Evolutionary conservation across 2,888 invertebrate genomes (phyloP).

Genomic region (Oscheius myriophilus): DNA sequence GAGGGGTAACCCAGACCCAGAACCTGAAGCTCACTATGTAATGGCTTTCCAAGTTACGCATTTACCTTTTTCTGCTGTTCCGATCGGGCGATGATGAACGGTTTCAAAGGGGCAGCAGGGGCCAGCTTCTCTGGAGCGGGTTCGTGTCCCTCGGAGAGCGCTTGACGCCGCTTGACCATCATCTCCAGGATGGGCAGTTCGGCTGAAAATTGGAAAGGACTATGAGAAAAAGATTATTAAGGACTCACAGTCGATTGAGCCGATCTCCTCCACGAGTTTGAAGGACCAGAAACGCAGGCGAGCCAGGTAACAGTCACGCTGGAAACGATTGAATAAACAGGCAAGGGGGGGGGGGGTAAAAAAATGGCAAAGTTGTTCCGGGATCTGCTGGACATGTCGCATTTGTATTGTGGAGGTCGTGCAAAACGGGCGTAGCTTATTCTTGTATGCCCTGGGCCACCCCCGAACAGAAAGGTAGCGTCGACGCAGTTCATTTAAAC

Average conservation of each 20-base stretch:
- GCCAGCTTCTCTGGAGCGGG: background rate
- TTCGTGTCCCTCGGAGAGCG: constrained; percentile 5
- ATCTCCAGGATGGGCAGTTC: constrained; percentile 47
- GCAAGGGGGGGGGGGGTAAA: too few relatives aligned
- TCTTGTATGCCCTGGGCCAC: too few relatives aligned
- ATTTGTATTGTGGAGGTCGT: too few relatives aligned
- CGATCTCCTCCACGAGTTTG: constrained; percentile 52
- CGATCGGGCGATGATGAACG: constrained; percentile 89
- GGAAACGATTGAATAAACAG: too few relatives aligned
- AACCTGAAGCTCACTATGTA: constrained; percentile 73
- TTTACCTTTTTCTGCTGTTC: constrained; percentile 84
- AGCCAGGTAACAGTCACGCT: constrained; percentile 54
- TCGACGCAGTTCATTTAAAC: too few relatives aligned
- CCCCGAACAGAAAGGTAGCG: too few relatives aligned
- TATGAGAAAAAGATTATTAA: background rate
- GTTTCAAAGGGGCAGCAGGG: constrained; percentile 72
- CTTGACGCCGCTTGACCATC: constrained; percentile 40
- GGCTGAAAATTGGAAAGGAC: constrained; percentile 34
- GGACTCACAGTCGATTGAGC: constrained; percentile 54
- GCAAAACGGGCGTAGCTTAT: too few relatives aligned
- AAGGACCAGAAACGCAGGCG: constrained; percentile 56
- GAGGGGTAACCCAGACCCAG: constrained; percentile 94
- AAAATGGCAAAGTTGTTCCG: too few relatives aligned
- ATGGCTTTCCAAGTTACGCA: background rate
- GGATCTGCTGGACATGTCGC: too few relatives aligned